Conservation (phyloP, 2,888 invertebrate genomes). For the Sinhomidia bicolor region DNA sequence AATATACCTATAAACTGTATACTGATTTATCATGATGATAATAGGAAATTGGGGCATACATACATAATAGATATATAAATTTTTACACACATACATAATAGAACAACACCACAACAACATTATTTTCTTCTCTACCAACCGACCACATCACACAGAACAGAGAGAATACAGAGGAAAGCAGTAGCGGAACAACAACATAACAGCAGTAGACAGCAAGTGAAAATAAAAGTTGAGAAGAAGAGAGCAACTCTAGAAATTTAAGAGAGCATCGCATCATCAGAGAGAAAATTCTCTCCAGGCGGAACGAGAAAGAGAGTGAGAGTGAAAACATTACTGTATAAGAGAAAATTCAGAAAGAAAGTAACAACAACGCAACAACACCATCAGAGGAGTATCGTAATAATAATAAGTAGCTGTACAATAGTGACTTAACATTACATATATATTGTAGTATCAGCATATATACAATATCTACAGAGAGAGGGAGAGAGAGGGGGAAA, state of each 20-base stretch:
- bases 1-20: not conserved
- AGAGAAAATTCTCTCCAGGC: not conserved
- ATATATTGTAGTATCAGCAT: not conserved
- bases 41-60: constrained; percentile 27
- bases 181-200: not conserved
- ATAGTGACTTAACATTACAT: too few species aligned
- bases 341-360: constrained; percentile 13
- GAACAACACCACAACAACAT: constrained; percentile 37
- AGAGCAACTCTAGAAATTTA: not conserved
- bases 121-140: not conserved
- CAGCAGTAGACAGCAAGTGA: not conserved
- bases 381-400: too few species aligned
- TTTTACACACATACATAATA: constrained; percentile 42
- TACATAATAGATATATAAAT: constrained; percentile 20
- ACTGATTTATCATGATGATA: constrained; percentile 9
- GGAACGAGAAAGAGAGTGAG: not conserved
- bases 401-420: too few species aligned
- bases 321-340: not conserved
- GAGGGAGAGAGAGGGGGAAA: not conserved
- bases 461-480: not conserved
- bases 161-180: not conserved
- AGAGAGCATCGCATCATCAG: not conserved
- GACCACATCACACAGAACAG: constrained; percentile 28
- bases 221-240: not conserved
- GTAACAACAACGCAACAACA: not conserved